phyloP scores from a whole-genome alignment of 2,113 vertebrate genomes.

The Carassius gibelio region DNA sequence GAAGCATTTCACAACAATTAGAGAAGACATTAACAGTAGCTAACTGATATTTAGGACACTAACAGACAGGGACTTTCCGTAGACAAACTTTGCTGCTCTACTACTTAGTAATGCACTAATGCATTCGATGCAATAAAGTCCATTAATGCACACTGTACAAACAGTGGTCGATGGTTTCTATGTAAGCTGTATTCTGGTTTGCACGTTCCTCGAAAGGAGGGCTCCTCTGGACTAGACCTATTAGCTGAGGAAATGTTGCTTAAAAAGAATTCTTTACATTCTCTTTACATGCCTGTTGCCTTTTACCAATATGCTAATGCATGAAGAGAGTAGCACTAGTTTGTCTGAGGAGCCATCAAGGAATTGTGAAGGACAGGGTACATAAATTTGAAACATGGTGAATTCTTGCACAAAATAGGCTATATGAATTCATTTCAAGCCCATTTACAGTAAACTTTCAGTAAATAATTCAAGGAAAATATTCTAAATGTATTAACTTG shows the following conservation, averaged over 20 bases:
- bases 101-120: not conserved
- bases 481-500: not conserved
- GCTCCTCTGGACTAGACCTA: slow-evolving; percentile 16
- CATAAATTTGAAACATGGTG: not conserved
- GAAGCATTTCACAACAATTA: slow-evolving; percentile 45
- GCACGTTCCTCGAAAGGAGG: slow-evolving; percentile 1
- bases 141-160: not conserved
- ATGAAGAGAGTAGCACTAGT: not conserved
- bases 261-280: not conserved
- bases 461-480: not conserved
- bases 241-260: slow-evolving; percentile 1
- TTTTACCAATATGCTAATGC: not conserved
- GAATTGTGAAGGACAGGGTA: not conserved
- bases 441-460: not conserved
- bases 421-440: not conserved
- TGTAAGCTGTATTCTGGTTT: not conserved
- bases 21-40: slow-evolving; percentile 18
- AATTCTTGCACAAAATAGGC: not conserved
- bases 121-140: not conserved
- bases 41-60: not conserved
- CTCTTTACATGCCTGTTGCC: slow-evolving; percentile 11
- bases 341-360: not conserved
- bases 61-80: not conserved
- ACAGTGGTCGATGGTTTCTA: not conserved
- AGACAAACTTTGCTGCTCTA: not conserved